Base-by-base conservation (phyloP, 2,113 vertebrate species). In the Gymnorhina tibicen region DNA sequence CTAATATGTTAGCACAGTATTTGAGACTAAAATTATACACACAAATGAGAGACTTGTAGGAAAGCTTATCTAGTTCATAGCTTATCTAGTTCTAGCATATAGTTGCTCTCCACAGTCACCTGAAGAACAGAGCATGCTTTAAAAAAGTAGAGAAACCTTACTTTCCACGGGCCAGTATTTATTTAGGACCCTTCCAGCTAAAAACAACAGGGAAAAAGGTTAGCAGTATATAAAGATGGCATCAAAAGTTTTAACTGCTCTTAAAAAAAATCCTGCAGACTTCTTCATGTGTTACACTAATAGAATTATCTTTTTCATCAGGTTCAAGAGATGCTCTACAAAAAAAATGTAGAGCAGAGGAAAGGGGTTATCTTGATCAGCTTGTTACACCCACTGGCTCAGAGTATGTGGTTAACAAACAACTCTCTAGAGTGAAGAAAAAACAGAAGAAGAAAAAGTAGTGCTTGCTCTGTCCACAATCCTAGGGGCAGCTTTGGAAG, bases 331-430 rank as follows among this genome's bases (percentile, higher is more conserved):
- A 90, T 81, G n/a, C 13, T 81, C 64, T 81, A 72, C 70, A 96
- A 63, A 78, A 72, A 46, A 35, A 32, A 53, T 22, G 63, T 46
- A 97, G 49, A 46, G 95, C 88, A 97, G 95, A 97, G 97, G 97
- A 98, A 98, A 94, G 85, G 78, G 67, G 44, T 89, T 97, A 96
- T 97, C 97, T 90, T 97, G 97, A 98, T 98, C 91, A 90, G 70
- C 21, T 73, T 5, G 20, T 63, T 87, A 93, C 94, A 96, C 92
- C 95, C 88, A 92, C 80, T 62, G 49, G 74, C 46, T 91, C 77
- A 75, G 47, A 92, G 41, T 14, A 50, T 97, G 96, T 52, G 96
- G 97, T 97, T 97, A 97, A 95, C 82, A 91, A 95, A 91, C 85
- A 96, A 84, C 62, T 91, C 88, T 80, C 59, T 52, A 26, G 16